Conservation (phyloP, 2,113 vertebrate genomes). For the Carassius gibelio region DNA sequence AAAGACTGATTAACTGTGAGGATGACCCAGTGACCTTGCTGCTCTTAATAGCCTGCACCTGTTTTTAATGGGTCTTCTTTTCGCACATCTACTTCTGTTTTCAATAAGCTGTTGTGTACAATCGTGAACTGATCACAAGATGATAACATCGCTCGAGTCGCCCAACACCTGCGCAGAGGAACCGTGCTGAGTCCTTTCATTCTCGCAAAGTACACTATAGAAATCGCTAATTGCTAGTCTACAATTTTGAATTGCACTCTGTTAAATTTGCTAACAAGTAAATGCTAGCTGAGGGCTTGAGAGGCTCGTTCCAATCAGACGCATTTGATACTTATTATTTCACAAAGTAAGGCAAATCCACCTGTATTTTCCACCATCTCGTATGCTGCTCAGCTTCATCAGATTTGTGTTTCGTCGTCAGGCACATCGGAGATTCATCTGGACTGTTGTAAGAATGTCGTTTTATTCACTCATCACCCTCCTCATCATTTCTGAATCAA, state of each 20-base stretch:
- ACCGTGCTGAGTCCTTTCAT: not conserved
- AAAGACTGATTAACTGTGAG: constrained; percentile 15
- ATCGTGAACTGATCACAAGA: not conserved
- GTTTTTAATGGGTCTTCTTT: constrained; percentile 14
- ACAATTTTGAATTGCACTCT: not conserved
- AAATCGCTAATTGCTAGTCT: not conserved
- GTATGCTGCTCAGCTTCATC: too few species aligned
- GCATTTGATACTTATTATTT: not conserved
- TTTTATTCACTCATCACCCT: constrained; percentile 67
- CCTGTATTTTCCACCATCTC: not conserved
- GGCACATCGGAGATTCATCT: not conserved
- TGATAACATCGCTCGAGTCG: not conserved
- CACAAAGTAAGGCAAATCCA: not conserved
- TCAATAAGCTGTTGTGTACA: constrained; percentile 9
- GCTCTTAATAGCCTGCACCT: constrained; percentile 17
- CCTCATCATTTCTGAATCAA: constrained; percentile 77
- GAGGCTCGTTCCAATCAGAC: not conserved
- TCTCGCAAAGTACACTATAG: not conserved
- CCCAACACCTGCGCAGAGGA: not conserved
- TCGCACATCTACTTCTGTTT: not conserved
- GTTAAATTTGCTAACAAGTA: constrained; percentile 19
- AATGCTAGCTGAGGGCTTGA: not conserved
- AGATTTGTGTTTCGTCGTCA: not conserved
- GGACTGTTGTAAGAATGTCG: constrained; percentile 24
- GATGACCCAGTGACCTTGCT: constrained; percentile 15